Base-by-base conservation (phyloP, 2,797 vertebrate genomes). In the Gobio occitaniae region DNA sequence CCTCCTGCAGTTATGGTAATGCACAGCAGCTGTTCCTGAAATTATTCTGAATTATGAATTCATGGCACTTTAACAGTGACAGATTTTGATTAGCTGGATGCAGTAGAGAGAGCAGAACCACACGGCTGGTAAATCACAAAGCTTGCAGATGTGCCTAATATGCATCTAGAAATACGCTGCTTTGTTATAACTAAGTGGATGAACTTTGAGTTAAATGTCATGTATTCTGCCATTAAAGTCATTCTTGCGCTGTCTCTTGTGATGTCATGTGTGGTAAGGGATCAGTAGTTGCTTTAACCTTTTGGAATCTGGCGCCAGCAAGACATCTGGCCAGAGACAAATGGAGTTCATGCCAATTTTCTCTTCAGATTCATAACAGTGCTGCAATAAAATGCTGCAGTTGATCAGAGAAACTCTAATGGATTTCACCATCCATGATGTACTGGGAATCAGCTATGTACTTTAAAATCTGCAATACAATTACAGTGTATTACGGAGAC, bases 1-100 rank as follows among this genome's bases (percentile, higher is more conserved):
- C 84, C 82, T 89, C 84, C 88, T 87, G 89, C 89, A 87, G 91
- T 88, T 93, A 90, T 92, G 90, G 85, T 91, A 91, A 93, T 90
- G 78, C 83, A 56, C 38, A 78, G 87, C 92, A 93, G 92, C 92
- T 93, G 92, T 91, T 93, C 80, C 61, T 86, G 85, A 90, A 89
- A 90, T 80, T 84, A 90, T 75, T 70, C 75, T 61, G 77, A 76
- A 84, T 92, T 88, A 85, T 68, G 9, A 84, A 90, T 91, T 91
- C 81, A 88, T 87, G 86, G 71, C 44, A 80, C 87, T 89, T 84
- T 80, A 82, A 87, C 29, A 90, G 86, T 76, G 70, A 71, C 90
- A 88, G 91, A 93, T 92, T 89, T 83, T 85, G 85, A 89, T 90
- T 85, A 89, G 89, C 86, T 52, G 88, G 83, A 83, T 87, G 80